These are phyloP conservation scores for Xyliphius kryptos DNA, from an alignment of 2,113 vertebrate genomes.

Conservation along the genomic window DNA sequence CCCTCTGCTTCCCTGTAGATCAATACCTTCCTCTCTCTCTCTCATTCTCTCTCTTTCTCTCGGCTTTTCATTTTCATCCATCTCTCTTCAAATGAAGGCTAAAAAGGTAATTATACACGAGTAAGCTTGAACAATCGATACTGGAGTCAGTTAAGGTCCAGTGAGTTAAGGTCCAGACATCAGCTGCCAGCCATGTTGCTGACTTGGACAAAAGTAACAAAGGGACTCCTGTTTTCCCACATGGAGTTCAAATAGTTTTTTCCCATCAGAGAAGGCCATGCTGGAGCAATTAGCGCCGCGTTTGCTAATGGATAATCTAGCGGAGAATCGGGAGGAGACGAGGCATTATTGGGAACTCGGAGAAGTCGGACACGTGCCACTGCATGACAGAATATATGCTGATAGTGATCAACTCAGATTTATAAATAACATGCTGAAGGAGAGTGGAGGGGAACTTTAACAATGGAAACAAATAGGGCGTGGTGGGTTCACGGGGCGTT, in stretches of 20 bases:
- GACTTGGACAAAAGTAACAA: constrained; percentile 61
- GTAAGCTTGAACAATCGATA: constrained; percentile 91
- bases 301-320: too few relatives aligned
- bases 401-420: constrained; percentile 30
- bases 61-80: constrained; percentile 48
- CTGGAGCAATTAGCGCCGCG: constrained; percentile 44
- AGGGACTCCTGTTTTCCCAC: constrained; percentile 57
- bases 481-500: too few relatives aligned
- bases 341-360: constrained; percentile 13
- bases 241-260: not conserved
- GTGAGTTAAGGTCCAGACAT: constrained; percentile 69
- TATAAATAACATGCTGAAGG: constrained; percentile 18
- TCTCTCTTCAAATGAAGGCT: constrained; percentile 46
- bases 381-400: constrained; percentile 24
- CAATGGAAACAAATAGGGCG: too few relatives aligned
- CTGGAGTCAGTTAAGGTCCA: constrained; percentile 60
- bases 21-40: constrained; percentile 71
- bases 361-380: constrained; percentile 5
- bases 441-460: too few relatives aligned
- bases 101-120: constrained; percentile 92
- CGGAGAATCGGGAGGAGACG: constrained; percentile 3
- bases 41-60: constrained; percentile 37
- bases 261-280: constrained; percentile 9
- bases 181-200: too few relatives aligned
- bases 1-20: constrained; percentile 73